Evolutionary conservation across 2,797 vertebrate species (phyloP), one percentile per base, ranked within the genome.

Genomic region (Phalloptychus januarius): DNA sequence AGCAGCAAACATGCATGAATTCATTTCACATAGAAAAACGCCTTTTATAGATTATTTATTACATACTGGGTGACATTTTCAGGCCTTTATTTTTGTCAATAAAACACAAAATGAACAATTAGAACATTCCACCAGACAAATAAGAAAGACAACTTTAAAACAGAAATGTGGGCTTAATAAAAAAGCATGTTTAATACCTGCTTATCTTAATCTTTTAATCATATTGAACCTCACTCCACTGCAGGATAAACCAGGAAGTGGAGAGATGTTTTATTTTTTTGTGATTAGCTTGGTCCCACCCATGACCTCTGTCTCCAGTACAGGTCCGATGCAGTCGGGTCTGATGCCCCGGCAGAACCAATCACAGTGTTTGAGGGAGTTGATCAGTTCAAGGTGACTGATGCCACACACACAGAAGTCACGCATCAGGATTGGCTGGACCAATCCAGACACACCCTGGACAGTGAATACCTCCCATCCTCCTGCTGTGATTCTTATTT

Each of bases 401-500:
- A 38, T 23, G 18, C 36, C 33, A 20, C 33, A 38, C 61, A 36
- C n/a, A 20, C 7, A 50, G 13, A 65, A 38, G 12, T 38, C 61
- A 36, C 10, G 31, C 61, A 38, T 12, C 11, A 40, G 36, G 36
- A 67, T 23, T 72, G 8, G 4, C 2, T 0, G 45, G 28, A 11
- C 28, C 20, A 31, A 46, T 20, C 71, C 52, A 25, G 71, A 36
- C 25, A 38, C 52, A 3, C 12, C 7, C 44, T 20, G 50, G 7
- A 56, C 38, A 28, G 3, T 67, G 18, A 67, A 5, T 44, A 36
- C 44, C 33, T 16, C 74, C 79, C 73, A 2, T 83, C 52, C 45
- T 50, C 50, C 56, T 5, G 2, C 50, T 76, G 40, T 31, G 42
- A 82, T 87, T 85, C 83, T 86, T 85, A 69, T 61, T 2, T 2